Conservation (phyloP, 2,797 vertebrate species). For the Falco cherrug region DNA sequence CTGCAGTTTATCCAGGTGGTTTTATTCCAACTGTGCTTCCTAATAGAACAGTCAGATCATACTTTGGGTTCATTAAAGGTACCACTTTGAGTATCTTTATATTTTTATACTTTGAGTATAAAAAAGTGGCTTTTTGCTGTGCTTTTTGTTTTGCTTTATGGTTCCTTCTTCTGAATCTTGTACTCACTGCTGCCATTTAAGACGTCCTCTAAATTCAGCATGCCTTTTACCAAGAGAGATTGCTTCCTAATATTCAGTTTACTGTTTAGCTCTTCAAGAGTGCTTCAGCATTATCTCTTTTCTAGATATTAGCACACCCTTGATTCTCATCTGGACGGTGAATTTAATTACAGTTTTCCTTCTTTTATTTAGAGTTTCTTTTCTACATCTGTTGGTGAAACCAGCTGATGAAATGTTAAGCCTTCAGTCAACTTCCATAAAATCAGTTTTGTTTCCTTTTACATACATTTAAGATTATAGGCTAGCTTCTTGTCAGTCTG, state of each 20-base stretch:
- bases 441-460: not conserved
- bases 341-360: not conserved
- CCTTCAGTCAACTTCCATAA: not conserved
- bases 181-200: not conserved
- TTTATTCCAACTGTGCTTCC: not conserved
- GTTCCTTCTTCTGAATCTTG: not conserved
- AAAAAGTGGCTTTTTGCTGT: not conserved
- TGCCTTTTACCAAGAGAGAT: not conserved
- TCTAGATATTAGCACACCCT: not conserved
- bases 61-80: not conserved
- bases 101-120: too few species aligned
- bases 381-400: not conserved
- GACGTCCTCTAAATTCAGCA: not conserved
- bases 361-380: not conserved
- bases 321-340: not conserved
- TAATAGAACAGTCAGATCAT: not conserved
- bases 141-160: not conserved
- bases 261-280: not conserved
- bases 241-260: not conserved
- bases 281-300: not conserved
- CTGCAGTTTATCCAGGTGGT: not conserved
- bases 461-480: not conserved
- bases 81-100: not conserved
- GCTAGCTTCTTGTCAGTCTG: not conserved
- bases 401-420: not conserved